A percentile compares a stretch with the other conserved stretches of the same genome.
Conservation (phyloP, 2,888 invertebrate genomes). For the Liposcelis brunnea region DNA sequence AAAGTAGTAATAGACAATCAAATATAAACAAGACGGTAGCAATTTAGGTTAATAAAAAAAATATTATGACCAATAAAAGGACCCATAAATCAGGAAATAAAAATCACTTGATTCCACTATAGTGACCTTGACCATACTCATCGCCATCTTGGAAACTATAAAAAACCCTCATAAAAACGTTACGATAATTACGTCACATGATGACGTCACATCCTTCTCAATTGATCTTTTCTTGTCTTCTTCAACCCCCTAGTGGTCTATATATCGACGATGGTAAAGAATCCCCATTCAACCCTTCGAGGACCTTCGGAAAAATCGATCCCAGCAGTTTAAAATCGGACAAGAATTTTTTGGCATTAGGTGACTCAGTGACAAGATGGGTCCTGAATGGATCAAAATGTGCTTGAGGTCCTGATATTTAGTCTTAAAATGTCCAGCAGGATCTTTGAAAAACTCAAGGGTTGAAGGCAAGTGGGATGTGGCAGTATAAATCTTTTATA, state of each 20-base stretch:
- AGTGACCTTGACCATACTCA: conserved; percentile 1
- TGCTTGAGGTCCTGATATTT: too few species aligned
- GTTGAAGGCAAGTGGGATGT: too few species aligned
- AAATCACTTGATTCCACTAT: neutral
- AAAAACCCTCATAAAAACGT: conserved; percentile 3
- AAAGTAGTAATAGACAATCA: neutral
- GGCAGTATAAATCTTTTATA: too few species aligned
- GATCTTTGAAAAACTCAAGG: too few species aligned
- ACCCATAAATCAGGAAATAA: conserved; percentile 1
- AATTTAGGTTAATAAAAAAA: conserved; percentile 1
- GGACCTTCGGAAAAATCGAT: too few species aligned
- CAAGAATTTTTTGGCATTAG: too few species aligned
- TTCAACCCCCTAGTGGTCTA: neutral
- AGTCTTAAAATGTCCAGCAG: too few species aligned
- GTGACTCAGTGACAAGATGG: too few species aligned
- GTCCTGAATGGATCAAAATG: too few species aligned
- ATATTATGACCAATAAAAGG: conserved; percentile 2
- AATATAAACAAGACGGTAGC: conserved; percentile 3
- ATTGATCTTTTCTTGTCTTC: neutral
- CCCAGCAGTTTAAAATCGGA: too few species aligned
- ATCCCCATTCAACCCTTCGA: too few species aligned
- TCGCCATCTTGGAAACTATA: neutral
- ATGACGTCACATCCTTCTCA: conserved; percentile 1
- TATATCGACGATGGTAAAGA: too few species aligned
- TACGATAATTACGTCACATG: conserved; percentile 1